Evolutionary conservation across 2,113 vertebrate genomes (phyloP).

Genomic region (Actinemys pallida): DNA sequence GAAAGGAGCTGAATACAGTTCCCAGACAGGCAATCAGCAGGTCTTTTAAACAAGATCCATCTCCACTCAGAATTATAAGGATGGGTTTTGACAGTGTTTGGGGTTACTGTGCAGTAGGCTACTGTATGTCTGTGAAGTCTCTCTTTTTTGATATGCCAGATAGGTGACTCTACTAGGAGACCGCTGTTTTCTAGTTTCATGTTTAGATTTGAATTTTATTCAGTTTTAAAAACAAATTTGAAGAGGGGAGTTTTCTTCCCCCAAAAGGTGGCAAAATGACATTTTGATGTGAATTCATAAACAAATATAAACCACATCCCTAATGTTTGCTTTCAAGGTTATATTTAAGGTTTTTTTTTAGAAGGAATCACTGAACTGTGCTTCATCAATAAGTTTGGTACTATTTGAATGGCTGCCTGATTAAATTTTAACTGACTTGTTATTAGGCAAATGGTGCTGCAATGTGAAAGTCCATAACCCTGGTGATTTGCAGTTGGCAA

Average conservation of each 20-base stretch:
- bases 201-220: neutral
- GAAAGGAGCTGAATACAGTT: neutral
- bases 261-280: neutral
- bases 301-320: neutral
- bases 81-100: neutral
- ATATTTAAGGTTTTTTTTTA: neutral
- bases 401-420: neutral
- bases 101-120: rapidly evolving
- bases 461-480: neutral
- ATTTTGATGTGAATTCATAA: neutral
- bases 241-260: neutral
- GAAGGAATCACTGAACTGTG: neutral
- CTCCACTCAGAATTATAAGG: neutral
- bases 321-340: neutral
- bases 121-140: neutral
- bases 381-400: neutral
- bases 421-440: neutral
- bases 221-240: neutral
- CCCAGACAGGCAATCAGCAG: neutral
- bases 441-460: neutral
- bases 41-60: neutral
- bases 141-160: neutral
- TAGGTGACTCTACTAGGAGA: neutral
- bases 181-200: neutral
- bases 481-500: neutral